Evolutionary conservation across 1,140 invertebrate species (phyloP), one percentile per base, ranked within the genome.

Genomic region (Trichogramma pretiosum): DNA sequence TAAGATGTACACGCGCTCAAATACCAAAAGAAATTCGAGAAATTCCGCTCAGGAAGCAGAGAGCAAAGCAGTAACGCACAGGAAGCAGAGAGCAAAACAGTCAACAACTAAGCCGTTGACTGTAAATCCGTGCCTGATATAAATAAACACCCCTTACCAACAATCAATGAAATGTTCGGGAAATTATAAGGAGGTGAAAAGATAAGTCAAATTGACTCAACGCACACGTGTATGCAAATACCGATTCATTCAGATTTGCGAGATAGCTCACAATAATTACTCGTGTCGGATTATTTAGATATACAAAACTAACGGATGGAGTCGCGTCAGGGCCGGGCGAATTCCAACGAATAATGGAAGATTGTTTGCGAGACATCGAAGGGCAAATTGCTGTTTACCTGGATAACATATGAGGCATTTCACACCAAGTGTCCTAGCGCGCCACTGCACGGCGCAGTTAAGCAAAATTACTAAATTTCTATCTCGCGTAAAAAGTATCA

Each of bases 181-280:
- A 48, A 33, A 10, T 41, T 61, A 11, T 53, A 58, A n/a, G 57
- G 57, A 16, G 61, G 59, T 7, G 54, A 61, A 49, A 41, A 41
- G 21, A 71, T 64, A 47, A 59, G 59, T 23, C 61, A 60, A 40
- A 39, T 72, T 2, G 64, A 72, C 55, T 53, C 67, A 11, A 54
- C 47, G 13, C 57, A 64, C 11, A 64, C 65, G 2, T 72, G 66
- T 54, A 57, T 63, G 35, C 68, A 73, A 46, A 48, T 71, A 10
- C 41, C 55, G 36, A 28, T 70, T 10, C 50, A 56, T 22, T 52
- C 63, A 16, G 40, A 58, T 17, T 62, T 56, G 0, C 57, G 57
- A 45, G 37, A 59, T 7, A 40, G 7, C 52, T 67, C 5, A 61
- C 62, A 5, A 64, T 67, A 34, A 65, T 61, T 34, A 68, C 67